These are phyloP conservation scores for Druon quercuslanigerum DNA, from an alignment of 1,140 invertebrate genomes.

Conservation along the genomic window DNA sequence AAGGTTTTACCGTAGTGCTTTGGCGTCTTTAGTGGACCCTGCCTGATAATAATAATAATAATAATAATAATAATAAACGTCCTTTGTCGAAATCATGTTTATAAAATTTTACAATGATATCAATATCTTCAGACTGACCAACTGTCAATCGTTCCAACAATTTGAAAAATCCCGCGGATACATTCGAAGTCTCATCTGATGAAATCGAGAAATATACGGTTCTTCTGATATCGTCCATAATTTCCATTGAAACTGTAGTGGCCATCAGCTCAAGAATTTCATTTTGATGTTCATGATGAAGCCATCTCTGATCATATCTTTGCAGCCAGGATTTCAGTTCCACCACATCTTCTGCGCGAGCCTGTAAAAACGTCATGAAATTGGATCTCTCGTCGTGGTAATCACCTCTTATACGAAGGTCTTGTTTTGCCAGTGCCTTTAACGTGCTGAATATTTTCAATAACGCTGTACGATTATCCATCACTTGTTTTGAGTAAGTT, in stretches of 20 bases:
- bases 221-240: conserved; percentile 40
- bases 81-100: too few relatives aligned
- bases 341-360: conserved; percentile 39
- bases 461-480: too few relatives aligned
- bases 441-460: too few relatives aligned
- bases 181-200: conserved; percentile 36
- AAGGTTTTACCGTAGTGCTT: too few relatives aligned
- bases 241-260: conserved; percentile 32
- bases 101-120: too few relatives aligned
- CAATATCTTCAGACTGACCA: too few relatives aligned
- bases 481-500: too few relatives aligned
- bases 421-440: conserved; percentile 26
- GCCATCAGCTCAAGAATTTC: conserved; percentile 48
- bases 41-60: too few relatives aligned
- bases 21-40: too few relatives aligned
- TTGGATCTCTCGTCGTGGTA: conserved; percentile 42
- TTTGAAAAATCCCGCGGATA: too few relatives aligned
- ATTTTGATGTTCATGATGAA: conserved; percentile 40
- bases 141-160: too few relatives aligned
- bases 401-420: conserved; percentile 33
- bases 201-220: conserved; percentile 37
- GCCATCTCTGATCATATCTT: conserved; percentile 41
- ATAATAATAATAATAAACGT: too few relatives aligned
- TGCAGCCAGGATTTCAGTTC: conserved; percentile 44
- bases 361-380: conserved; percentile 35